A percentile compares a stretch with the other conserved stretches of the same genome.
These are phyloP conservation scores for Numida meleagris DNA, from an alignment of 2,113 vertebrate species.

Conservation along the genomic window DNA sequence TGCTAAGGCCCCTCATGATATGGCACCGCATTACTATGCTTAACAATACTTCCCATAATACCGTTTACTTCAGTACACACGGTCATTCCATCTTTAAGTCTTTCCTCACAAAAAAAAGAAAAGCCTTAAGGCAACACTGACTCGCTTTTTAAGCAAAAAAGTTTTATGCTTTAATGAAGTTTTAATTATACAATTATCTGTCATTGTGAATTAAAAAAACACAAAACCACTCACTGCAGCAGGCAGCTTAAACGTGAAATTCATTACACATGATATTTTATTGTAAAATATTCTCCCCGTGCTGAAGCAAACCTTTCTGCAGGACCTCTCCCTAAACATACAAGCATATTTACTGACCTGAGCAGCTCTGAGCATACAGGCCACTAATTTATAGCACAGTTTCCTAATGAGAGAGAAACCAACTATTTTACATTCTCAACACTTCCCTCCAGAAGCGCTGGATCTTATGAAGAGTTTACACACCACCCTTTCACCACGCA, in stretches of 20 bases:
- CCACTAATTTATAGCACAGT: not conserved
- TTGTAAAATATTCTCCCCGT: not conserved
- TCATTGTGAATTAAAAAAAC: accelerated
- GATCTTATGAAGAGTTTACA: not conserved
- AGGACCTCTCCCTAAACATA: not conserved
- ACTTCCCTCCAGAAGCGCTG: accelerated
- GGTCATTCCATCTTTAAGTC: not conserved
- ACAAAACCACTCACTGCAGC: accelerated
- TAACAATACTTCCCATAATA: not conserved
- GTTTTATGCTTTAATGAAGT: not conserved
- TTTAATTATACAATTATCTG: not conserved
- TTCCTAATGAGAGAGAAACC: not conserved
- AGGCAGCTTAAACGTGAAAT: not conserved
- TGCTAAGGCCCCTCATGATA: not conserved
- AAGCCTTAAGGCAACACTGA: not conserved
- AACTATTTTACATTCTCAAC: not conserved
- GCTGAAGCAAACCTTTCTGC: not conserved
- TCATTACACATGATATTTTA: not conserved
- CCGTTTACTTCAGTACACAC: not conserved
- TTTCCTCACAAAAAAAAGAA: not conserved
- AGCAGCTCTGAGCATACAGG: not conserved
- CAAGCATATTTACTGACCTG: not conserved
- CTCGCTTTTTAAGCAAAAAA: not conserved
- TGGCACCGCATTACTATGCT: accelerated
- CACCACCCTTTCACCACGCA: accelerated